These are phyloP conservation scores for Drosophila melanosoma DNA, from an alignment of 2,888 invertebrate species.

Conservation along the genomic window DNA sequence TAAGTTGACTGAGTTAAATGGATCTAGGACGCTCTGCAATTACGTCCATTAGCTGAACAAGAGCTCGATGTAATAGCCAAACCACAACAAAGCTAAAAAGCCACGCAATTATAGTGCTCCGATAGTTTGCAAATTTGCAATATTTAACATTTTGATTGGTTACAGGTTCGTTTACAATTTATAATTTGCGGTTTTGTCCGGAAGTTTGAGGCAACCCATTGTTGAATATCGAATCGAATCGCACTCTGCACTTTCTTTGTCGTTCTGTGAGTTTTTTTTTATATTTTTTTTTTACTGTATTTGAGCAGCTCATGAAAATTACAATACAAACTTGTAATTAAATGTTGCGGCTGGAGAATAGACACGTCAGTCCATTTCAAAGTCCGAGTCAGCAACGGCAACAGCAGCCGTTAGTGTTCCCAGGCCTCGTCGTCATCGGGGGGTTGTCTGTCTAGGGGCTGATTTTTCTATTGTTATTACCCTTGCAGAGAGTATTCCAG, in stretches of 20 bases:
- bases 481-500: not conserved
- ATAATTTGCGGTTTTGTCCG: slow-evolving; percentile 51
- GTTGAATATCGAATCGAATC: not conserved
- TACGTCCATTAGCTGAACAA: slow-evolving; percentile 37
- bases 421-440: slow-evolving; percentile 29
- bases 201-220: slow-evolving; percentile 30
- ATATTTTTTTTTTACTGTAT: slow-evolving; percentile 4
- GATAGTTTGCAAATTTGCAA: slow-evolving; percentile 50
- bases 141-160: slow-evolving; percentile 57
- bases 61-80: slow-evolving; percentile 49
- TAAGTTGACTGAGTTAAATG: slow-evolving; percentile 27
- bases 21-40: slow-evolving; percentile 43
- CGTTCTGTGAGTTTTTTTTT: slow-evolving; percentile 21
- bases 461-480: not conserved
- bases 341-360: slow-evolving; percentile 40
- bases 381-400: slow-evolving; percentile 47
- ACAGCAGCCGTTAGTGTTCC: slow-evolving; percentile 65
- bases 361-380: slow-evolving; percentile 67
- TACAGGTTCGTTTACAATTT: slow-evolving; percentile 6
- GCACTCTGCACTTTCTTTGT: slow-evolving; percentile 40
- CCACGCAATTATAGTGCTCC: slow-evolving; percentile 49
- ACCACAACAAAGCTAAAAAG: slow-evolving; percentile 25
- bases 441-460: slow-evolving; percentile 11
- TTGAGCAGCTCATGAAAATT: slow-evolving; percentile 44
- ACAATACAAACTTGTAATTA: slow-evolving; percentile 68